Conservation (phyloP, 1,140 invertebrate species). For the Ditylenchus dipsaci region DNA sequence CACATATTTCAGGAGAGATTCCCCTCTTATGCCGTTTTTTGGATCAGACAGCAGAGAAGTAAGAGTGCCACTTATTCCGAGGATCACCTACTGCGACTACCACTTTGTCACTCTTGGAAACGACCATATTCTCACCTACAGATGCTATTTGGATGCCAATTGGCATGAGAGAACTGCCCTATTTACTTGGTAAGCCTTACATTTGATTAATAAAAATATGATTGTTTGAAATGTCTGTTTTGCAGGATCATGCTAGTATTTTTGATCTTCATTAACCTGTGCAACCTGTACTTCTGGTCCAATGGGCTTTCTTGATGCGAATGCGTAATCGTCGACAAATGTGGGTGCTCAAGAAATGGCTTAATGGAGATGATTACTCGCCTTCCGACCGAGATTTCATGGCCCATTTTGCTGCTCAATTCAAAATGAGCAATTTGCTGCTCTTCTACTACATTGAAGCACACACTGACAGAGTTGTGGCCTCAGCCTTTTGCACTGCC, state of each 20-base stretch:
- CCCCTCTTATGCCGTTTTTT: conserved; percentile 18
- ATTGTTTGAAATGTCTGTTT: neutral
- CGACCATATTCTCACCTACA: conserved; percentile 29
- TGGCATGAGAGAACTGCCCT: conserved; percentile 34
- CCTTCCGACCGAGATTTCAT: conserved; percentile 12
- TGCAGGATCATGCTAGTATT: conserved; percentile 32
- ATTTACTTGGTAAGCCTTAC: conserved; percentile 25
- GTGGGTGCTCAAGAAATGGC: conserved; percentile 27
- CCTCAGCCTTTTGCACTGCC: conserved; percentile 20
- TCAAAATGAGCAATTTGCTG: conserved; percentile 27
- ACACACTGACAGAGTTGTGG: conserved; percentile 31
- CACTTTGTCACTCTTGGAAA: conserved; percentile 30
- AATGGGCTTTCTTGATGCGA: conserved; percentile 25
- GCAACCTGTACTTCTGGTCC: conserved; percentile 28
- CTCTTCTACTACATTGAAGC: conserved; percentile 35
- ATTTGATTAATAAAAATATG: neutral
- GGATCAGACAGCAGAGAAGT: conserved; percentile 2
- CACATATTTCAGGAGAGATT: conserved; percentile 15
- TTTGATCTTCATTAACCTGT: conserved; percentile 16
- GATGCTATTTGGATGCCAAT: conserved; percentile 33
- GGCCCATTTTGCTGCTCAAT: conserved; percentile 20
- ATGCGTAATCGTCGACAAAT: neutral
- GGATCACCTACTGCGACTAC: conserved; percentile 33
- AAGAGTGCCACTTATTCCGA: conserved; percentile 20
- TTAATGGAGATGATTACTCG: conserved; percentile 13